A percentile compares a stretch with the other conserved stretches of the same genome.
These are phyloP conservation scores for Ophioninae sp. DNA, from an alignment of 2,888 invertebrate genomes.

Conservation along the genomic window DNA sequence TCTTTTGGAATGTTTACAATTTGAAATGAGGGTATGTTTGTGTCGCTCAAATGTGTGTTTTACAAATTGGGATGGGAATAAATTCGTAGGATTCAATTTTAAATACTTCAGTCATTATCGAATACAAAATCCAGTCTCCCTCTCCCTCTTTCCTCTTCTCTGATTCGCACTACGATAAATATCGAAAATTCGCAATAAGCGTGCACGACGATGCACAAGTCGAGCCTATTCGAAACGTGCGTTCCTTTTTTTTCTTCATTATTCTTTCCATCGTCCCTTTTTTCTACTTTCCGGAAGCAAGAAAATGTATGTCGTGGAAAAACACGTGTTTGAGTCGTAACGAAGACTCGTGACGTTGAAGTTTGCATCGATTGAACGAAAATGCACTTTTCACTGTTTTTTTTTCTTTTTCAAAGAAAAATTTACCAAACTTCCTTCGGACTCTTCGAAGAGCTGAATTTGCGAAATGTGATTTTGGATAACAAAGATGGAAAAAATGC, in stretches of 20 bases:
- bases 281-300: not conserved
- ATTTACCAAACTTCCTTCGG: no score
- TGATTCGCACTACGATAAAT: slow-evolving; percentile 28
- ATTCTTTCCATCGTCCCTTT: not conserved
- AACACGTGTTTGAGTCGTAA: not conserved
- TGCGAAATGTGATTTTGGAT: no score
- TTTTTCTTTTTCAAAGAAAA: no score
- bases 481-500: no score
- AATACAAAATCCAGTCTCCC: not conserved
- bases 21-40: slow-evolving; percentile 24
- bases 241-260: not conserved
- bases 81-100: slow-evolving; percentile 21
- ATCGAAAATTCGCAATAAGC: slow-evolving; percentile 23
- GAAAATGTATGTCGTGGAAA: not conserved
- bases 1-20: slow-evolving; percentile 51
- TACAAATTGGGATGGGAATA: slow-evolving; percentile 34
- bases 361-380: no score
- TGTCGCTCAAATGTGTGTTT: slow-evolving; percentile 13
- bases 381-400: no score
- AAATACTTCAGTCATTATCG: slow-evolving; percentile 32
- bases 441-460: no score
- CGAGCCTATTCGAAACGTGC: slow-evolving; percentile 10
- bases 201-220: slow-evolving; percentile 3
- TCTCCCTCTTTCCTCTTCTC: not conserved
- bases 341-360: not conserved